These are phyloP conservation scores for Poecilia picta DNA, from an alignment of 2,797 vertebrate genomes.

Conservation along the genomic window DNA sequence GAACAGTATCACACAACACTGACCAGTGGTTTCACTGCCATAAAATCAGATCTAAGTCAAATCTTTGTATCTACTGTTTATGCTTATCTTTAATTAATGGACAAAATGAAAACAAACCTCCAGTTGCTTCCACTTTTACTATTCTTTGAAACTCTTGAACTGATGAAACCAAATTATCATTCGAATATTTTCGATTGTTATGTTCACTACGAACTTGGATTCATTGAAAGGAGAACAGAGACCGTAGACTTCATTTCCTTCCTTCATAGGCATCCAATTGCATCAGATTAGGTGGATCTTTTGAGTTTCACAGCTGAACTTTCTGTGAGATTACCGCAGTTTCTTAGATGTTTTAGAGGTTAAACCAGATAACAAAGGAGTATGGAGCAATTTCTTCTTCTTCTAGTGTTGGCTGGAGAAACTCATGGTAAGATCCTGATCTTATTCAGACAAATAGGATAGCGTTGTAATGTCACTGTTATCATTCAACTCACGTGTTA, in stretches of 20 bases:
- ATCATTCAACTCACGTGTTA: neutral
- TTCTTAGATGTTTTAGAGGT: fast-evolving
- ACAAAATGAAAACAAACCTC: no score
- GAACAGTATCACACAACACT: no score
- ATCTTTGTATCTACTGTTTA: no score
- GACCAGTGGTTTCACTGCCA: no score
- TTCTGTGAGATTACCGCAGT: neutral
- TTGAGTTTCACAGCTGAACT: neutral
- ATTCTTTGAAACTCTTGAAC: no score
- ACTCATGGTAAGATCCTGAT: constrained; percentile 51
- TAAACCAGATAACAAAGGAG: neutral
- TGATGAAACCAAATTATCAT: no score
- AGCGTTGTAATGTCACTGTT: neutral
- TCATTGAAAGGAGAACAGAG: neutral
- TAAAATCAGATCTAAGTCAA: no score
- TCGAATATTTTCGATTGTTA: neutral
- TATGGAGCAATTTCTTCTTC: constrained; percentile 47
- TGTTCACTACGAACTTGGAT: no score
- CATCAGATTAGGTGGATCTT: neutral
- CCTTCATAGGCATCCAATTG: neutral
- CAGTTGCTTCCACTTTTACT: no score
- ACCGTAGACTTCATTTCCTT: neutral
- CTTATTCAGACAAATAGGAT: neutral
- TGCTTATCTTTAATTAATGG: no score
- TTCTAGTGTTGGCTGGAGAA: constrained; percentile 36